A percentile compares a stretch with the other conserved stretches of the same genome.
Conservation (phyloP, 2,797 vertebrate species). For the Clarias pachynema region DNA sequence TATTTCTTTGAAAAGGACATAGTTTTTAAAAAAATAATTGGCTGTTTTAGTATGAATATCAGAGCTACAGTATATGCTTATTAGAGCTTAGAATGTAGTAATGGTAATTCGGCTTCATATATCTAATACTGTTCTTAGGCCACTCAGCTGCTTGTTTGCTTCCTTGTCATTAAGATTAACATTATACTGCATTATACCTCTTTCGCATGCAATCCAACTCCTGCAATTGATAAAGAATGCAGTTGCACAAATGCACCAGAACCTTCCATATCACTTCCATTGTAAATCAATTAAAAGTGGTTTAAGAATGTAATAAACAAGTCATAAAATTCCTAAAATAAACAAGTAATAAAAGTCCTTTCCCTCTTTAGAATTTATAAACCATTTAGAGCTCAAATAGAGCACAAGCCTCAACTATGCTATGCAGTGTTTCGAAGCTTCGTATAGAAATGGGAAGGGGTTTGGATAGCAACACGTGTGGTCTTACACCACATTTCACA, state of each 20-base stretch:
- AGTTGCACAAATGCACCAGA: neutral
- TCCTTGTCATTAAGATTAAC: neutral
- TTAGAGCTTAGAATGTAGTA: too few relatives aligned
- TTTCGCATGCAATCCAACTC: neutral
- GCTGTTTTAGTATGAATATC: too few relatives aligned
- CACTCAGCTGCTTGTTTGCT: neutral
- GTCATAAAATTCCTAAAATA: too few relatives aligned
- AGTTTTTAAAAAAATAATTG: too few relatives aligned
- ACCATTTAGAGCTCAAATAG: neutral
- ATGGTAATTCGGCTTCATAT: too few relatives aligned
- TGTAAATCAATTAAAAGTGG: neutral
- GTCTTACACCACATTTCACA: slow-evolving; percentile 16
- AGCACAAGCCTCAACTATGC: neutral
- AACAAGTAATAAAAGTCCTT: neutral
- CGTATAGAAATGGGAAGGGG: neutral
- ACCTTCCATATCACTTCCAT: neutral
- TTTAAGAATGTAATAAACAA: neutral
- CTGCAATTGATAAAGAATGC: neutral
- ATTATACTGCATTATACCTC: neutral
- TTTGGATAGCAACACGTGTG: neutral
- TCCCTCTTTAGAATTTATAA: neutral
- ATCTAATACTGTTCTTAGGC: too few relatives aligned
- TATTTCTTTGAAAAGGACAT: too few relatives aligned
- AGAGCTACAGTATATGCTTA: too few relatives aligned
- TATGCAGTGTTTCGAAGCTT: neutral